Conservation (phyloP, 2,888 invertebrate species). For the Pogonocherus hispidulus region DNA sequence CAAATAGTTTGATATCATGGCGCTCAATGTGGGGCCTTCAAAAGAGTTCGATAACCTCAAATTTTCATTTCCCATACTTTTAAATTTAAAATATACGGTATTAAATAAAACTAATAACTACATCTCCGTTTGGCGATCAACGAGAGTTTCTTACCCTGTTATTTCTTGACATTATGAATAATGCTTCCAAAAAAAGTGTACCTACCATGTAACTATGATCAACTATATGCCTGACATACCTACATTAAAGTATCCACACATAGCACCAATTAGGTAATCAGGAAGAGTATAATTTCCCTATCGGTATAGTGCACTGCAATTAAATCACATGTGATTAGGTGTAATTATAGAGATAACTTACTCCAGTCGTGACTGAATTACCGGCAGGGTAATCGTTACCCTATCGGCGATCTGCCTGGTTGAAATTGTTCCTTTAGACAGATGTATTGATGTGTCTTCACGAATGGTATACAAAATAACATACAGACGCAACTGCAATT, state of each 20-base stretch:
- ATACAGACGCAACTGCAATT: too few species aligned
- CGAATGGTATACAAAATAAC: neutral
- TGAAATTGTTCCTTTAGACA: neutral
- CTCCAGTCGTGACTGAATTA: slow-evolving; percentile 6
- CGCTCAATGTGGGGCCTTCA: neutral
- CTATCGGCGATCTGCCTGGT: neutral
- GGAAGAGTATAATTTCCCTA: neutral
- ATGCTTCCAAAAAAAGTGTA: too few species aligned
- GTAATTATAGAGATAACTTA: neutral
- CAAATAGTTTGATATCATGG: too few species aligned
- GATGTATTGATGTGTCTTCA: neutral
- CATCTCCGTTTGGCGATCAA: too few species aligned
- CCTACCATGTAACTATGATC: too few species aligned
- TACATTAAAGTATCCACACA: neutral
- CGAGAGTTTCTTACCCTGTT: too few species aligned
- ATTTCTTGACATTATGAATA: too few species aligned
- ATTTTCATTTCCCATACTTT: too few species aligned
- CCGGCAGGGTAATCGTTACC: neutral
- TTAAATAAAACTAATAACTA: too few species aligned
- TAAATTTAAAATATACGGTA: too few species aligned
- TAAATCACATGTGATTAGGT: slow-evolving; percentile 3
- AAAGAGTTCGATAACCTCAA: too few species aligned
- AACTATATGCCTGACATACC: neutral
- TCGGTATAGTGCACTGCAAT: slow-evolving; percentile 8
- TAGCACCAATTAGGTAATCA: neutral